These are phyloP conservation scores for Kryptolebias marmoratus DNA, from an alignment of 2,113 vertebrate genomes.

Conservation along the genomic window DNA sequence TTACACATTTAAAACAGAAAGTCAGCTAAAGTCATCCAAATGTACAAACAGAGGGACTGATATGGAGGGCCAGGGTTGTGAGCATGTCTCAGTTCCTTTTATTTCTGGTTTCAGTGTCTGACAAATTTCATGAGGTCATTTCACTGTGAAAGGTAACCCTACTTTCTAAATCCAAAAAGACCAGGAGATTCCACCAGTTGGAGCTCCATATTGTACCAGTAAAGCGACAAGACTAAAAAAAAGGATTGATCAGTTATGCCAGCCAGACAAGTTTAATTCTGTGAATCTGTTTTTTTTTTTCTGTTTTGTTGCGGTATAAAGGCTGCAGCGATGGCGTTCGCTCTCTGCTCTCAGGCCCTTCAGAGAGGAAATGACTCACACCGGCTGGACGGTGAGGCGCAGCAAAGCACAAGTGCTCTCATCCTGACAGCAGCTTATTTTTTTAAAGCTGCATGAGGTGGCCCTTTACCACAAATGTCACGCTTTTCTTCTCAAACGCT, in stretches of 20 bases:
- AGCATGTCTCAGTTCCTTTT: no score
- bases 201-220: no score
- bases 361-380: slow-evolving; percentile 44
- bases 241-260: neutral
- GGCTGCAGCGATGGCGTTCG: no score
- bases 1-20: neutral
- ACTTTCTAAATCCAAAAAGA: no score
- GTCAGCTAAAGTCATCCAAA: no score
- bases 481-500: slow-evolving; percentile 1
- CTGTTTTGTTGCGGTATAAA: neutral
- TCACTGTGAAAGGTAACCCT: no score
- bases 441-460: neutral
- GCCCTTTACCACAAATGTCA: neutral
- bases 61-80: no score
- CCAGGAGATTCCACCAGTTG: no score
- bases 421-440: slow-evolving; percentile 1
- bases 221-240: no score
- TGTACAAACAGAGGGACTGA: no score
- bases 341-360: neutral
- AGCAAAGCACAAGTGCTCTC: neutral
- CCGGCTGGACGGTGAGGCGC: slow-evolving; percentile 9
- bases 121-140: no score
- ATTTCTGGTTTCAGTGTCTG: no score
- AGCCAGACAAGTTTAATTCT: neutral
- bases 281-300: neutral